Base-by-base conservation (phyloP, 1,140 invertebrate genomes). In the Pseudobourletiella spinata region DNA sequence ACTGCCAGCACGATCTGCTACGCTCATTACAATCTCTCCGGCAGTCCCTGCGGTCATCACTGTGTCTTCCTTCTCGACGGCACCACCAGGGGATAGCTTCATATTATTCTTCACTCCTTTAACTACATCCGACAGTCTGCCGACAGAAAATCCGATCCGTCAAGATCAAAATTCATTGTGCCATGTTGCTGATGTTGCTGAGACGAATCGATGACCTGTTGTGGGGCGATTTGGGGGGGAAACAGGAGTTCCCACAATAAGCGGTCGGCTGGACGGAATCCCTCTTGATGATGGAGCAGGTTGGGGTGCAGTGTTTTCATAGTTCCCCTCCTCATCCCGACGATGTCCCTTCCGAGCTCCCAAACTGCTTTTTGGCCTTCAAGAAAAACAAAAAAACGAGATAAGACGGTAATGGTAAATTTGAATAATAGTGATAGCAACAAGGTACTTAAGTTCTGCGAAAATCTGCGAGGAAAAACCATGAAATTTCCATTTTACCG, bases 41-140 rank as follows among this genome's bases (percentile, higher is more conserved):
- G 62, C 22, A 18, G 51, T 25, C 18, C 32, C 25, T 46, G 24
- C 26, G 24, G 59, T 26, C 30, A 44, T 28, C 16, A 39, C 43
- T 8, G 29, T n/a, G n/a, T 59, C 63, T 4, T 59, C 66, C 15
- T 59, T 60, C 8, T 60, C 51, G 28, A 15, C 39, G 32, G 30
- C 44, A 35, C 20, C 32, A 2, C 57, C 59, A 16, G 60, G 22
- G 3, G 51, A 26, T 26, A 58, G 16, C 48, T 71, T 69, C 29
- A 62, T 39, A n/a, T n/a, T n/a, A 51, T 57, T 68, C 44, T 70
- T 68, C n/a, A 68, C 64, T 61, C 86, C 86, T 72, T 88, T 88
- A 22, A 90, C 87, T 30, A 90, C 86, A 74, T 90, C 88, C 2
- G 88, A 84, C 66, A 89, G 76, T 72, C 86, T 79, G 73, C 80